Conservation (phyloP, 2,113 vertebrate genomes). For the Pygoscelis adeliae region DNA sequence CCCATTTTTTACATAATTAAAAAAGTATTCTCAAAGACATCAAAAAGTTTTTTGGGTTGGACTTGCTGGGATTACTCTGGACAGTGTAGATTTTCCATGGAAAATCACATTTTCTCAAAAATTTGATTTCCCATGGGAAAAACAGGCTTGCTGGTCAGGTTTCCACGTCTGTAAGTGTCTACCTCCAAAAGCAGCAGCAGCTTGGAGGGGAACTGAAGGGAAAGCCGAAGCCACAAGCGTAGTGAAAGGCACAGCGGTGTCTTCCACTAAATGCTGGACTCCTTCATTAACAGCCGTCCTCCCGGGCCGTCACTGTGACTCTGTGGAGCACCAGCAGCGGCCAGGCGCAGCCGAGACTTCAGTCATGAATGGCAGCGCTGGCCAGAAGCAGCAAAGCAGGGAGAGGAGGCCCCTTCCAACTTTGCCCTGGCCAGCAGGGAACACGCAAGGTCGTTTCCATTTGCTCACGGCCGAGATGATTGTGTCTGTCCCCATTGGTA, state of each 20-base stretch:
- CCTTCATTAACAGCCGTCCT: not conserved
- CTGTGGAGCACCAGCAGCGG: not conserved
- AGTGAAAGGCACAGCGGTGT: not conserved
- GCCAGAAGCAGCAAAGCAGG: not conserved
- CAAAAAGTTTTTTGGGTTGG: not conserved
- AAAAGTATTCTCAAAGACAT: not conserved
- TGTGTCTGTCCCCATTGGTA: slow-evolving; percentile 21
- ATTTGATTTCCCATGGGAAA: not conserved
- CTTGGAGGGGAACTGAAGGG: not conserved
- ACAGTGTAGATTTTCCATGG: not conserved
- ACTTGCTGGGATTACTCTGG: not conserved
- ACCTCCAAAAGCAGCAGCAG: not conserved
- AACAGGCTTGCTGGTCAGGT: not conserved
- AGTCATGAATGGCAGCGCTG: rapidly evolving
- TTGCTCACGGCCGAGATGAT: not conserved
- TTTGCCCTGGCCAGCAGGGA: not conserved
- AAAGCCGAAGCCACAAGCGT: not conserved
- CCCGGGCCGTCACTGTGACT: rapidly evolving
- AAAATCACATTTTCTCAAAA: not conserved
- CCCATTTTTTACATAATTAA: not conserved
- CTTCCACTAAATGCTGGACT: not conserved
- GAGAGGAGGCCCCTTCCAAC: not conserved
- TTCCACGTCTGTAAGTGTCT: not conserved
- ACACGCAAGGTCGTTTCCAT: rapidly evolving
- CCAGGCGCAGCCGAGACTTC: not conserved